Percentiles rank a stretch among this genome's conserved stretches.
Conservation (phyloP, 2,113 vertebrate species). For the Gymnocephalus cernua region DNA sequence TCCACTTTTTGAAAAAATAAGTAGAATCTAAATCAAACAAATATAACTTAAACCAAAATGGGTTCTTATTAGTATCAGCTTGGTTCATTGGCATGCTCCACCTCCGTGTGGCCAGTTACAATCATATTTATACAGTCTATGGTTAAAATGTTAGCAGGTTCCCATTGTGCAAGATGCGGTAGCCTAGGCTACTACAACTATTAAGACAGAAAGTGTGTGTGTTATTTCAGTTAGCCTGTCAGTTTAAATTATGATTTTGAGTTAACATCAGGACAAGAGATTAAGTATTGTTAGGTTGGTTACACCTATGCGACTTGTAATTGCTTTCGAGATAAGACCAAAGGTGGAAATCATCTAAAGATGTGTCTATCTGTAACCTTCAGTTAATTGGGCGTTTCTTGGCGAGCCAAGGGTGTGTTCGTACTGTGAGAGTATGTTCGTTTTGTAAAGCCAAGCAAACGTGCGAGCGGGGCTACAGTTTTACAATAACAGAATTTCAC, state of each 20-base stretch:
- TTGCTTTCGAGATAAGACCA: not conserved
- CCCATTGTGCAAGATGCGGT: too few relatives aligned
- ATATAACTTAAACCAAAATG: too few relatives aligned
- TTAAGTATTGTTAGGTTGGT: not conserved
- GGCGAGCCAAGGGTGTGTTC: not conserved
- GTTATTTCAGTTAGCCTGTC: too few relatives aligned
- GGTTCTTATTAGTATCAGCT: too few relatives aligned
- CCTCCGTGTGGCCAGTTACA: too few relatives aligned
- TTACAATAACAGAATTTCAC: not conserved
- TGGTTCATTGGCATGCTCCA: too few relatives aligned
- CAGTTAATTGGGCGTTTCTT: slow-evolving; percentile 38
- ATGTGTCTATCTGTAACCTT: not conserved
- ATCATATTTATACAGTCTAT: too few relatives aligned
- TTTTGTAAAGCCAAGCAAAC: slow-evolving; percentile 6
- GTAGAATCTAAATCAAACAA: too few relatives aligned
- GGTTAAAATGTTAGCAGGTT: too few relatives aligned
- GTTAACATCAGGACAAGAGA: not conserved
- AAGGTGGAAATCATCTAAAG: not conserved
- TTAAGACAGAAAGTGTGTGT: too few relatives aligned
- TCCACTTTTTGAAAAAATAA: too few relatives aligned
- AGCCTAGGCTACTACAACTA: too few relatives aligned
- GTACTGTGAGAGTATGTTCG: slow-evolving; percentile 13
- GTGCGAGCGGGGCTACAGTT: slow-evolving; percentile 27
- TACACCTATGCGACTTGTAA: not conserved
- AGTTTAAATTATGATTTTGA: not conserved